phyloP scores from a whole-genome alignment of 2,888 invertebrate species.

The Tineola bisselliella region DNA sequence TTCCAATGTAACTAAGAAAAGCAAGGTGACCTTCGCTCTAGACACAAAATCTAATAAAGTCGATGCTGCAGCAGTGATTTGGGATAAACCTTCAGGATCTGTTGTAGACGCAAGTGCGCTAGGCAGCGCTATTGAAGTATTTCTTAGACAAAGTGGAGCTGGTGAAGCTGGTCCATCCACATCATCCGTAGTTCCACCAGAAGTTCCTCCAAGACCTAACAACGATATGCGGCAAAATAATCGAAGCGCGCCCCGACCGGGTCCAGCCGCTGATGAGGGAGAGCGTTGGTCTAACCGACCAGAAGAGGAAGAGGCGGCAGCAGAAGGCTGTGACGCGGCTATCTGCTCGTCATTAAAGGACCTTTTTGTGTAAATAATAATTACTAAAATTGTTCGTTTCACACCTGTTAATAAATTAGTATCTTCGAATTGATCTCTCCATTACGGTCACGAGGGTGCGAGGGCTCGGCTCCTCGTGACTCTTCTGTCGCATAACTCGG shows the following conservation, averaged over 20 bases:
- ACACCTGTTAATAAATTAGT: constrained; percentile 9
- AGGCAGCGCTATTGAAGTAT: constrained; percentile 86
- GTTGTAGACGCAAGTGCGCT: constrained; percentile 82
- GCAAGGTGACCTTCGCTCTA: constrained; percentile 69
- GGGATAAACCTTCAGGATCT: constrained; percentile 81
- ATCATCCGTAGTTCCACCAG: constrained; percentile 30
- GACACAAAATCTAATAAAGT: constrained; percentile 69
- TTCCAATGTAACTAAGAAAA: constrained; percentile 44
- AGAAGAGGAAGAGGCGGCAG: constrained; percentile 73
- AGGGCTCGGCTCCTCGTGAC: constrained; percentile 21
- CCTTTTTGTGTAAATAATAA: constrained; percentile 77
- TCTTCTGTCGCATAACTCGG: constrained; percentile 23
- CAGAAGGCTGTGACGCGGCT: constrained; percentile 80
- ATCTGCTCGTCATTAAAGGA: constrained; percentile 87
- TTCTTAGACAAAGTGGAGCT: constrained; percentile 70
- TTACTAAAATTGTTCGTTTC: not conserved
- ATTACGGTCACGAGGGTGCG: constrained; percentile 24
- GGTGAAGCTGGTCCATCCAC: constrained; percentile 47
- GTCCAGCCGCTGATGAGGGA: constrained; percentile 28
- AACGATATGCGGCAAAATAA: constrained; percentile 33
- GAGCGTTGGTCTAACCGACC: constrained; percentile 72
- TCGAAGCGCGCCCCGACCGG: constrained; percentile 39
- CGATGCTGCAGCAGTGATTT: constrained; percentile 72
- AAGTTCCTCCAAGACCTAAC: constrained; percentile 18
- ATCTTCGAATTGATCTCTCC: not conserved